Base-by-base conservation (phyloP, 2,113 vertebrate species). In the Saccopteryx bilineata region DNA sequence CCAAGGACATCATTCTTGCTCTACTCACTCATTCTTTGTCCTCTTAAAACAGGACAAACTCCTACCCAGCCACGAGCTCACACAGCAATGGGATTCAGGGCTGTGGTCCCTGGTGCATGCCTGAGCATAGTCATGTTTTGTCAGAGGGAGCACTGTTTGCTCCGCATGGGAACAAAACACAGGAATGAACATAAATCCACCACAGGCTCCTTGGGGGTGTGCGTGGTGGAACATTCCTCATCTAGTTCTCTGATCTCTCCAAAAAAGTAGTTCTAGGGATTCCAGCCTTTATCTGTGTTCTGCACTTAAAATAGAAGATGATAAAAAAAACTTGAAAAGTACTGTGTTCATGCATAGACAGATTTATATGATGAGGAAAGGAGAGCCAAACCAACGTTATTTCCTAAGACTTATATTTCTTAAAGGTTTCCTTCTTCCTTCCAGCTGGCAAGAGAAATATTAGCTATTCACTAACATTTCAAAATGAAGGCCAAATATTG, bases 381-480 rank as follows among this genome's bases (percentile, higher is more conserved):
- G 66, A 96, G 28, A 97, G 80, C 33, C 66, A 91, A 86, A 5
- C 39, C 48, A n/a, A 31, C 46, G 7, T 76, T 61, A 63, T 90
- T 97, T 94, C 80, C 86, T 68, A 83, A 91, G 65, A 95, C 88
- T 76, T 58, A 0, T 31, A 8, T 91, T 97, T 92, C 81, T 72
- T 90, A 68, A 83, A 31, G 56, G 4, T 61, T 79, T 92, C 93
- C 69, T 74, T 66, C 86, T 89, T 79, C 46, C 60, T 63, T 97
- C 65, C 96, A 97, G 54, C 81, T 19, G 3, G 96, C 94, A 9
- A 0, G 58, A 95, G 28, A 69, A 24, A 79, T 79, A 48, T 74
- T 95, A 94, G 58, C 84, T 87, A 79, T 79, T 97, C 92, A n/a
- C 71, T 90, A 31, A 50, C 54, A 81, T 78, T 91, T 83, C 50